phyloP scores from a whole-genome alignment of 2,113 vertebrate genomes.

The Sylvia atricapilla region DNA sequence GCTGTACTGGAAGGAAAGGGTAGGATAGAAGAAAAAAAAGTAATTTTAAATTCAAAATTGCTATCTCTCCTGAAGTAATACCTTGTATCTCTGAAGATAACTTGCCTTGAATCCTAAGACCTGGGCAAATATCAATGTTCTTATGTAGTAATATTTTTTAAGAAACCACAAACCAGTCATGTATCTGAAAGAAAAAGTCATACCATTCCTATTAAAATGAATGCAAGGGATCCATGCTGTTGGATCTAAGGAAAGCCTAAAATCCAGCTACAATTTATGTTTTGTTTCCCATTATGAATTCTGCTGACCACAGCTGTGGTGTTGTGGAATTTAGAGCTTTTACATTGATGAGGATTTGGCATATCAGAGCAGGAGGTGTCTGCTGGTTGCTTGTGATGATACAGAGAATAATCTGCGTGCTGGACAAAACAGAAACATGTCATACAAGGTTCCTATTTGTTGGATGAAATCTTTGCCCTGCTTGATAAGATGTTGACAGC shows the following conservation, averaged over 20 bases:
- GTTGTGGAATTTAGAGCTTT: neutral
- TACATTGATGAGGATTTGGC: neutral
- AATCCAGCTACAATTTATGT: neutral
- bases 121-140: neutral
- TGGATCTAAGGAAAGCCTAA: neutral
- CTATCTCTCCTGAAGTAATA: neutral
- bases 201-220: neutral
- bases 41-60: neutral
- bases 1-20: neutral
- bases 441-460: neutral
- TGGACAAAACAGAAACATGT: neutral
- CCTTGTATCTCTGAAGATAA: neutral
- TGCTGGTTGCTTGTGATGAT: neutral
- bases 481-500: neutral
- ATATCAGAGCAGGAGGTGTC: neutral
- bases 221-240: neutral
- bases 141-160: neutral
- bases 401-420: neutral
- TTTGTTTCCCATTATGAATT: neutral
- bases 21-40: neutral
- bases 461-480: neutral
- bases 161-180: neutral
- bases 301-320: neutral
- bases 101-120: neutral
- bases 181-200: neutral